phyloP scores from a whole-genome alignment of 2,113 vertebrate genomes.

The Motacilla alba region DNA sequence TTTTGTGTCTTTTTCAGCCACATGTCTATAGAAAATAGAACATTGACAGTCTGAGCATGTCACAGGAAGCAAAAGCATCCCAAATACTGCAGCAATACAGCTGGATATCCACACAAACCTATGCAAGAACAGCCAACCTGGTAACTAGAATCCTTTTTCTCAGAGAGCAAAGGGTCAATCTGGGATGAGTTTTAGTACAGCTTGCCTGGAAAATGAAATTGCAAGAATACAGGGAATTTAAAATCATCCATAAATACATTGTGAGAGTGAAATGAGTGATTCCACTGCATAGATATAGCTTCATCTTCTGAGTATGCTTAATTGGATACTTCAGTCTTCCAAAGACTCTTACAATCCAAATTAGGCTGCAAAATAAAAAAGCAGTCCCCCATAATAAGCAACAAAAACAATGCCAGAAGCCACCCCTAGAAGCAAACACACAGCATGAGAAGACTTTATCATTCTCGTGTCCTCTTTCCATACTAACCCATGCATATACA shows the following conservation, averaged over 20 bases:
- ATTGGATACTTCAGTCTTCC: constrained; percentile 47
- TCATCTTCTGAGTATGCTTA: constrained; percentile 45
- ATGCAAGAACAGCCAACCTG: neutral
- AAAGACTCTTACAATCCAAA: constrained; percentile 41
- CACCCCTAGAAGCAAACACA: constrained; percentile 9
- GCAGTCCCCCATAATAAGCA: constrained; percentile 15
- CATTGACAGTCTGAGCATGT: neutral
- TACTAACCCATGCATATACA: neutral
- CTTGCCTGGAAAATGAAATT: constrained; percentile 42
- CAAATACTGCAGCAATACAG: neutral
- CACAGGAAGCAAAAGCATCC: neutral
- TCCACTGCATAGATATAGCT: constrained; percentile 31
- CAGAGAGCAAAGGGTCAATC: constrained; percentile 5
- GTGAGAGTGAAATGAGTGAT: constrained; percentile 41
- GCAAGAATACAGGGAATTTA: constrained; percentile 33
- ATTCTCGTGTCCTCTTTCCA: neutral
- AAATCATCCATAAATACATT: constrained; percentile 27
- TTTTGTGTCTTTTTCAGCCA: neutral
- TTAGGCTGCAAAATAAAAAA: constrained; percentile 43
- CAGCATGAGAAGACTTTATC: constrained; percentile 12
- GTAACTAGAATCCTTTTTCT: neutral
- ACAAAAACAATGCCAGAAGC: neutral
- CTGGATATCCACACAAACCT: neutral
- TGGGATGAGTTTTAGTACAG: neutral
- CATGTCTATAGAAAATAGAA: neutral